Evolutionary conservation across 2,113 vertebrate species (phyloP).

Genomic region (Pyrgilauda ruficollis): DNA sequence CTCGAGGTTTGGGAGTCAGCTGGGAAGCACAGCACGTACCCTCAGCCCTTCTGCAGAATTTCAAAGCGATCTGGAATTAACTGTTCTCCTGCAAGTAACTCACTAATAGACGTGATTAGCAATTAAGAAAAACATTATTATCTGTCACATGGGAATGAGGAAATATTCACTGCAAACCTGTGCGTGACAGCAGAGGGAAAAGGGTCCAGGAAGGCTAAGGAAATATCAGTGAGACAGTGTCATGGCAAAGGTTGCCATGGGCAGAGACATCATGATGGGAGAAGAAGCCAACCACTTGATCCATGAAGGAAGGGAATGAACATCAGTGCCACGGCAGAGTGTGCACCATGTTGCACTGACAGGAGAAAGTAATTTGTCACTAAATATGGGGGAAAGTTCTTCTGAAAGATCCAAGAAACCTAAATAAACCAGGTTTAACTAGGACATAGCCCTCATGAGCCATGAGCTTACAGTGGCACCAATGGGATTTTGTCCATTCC

Average conservation of each 20-base stretch:
- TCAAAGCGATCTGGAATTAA: not conserved
- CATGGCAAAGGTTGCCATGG: not conserved
- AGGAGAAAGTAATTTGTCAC: conserved; percentile 11
- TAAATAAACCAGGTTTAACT: not conserved
- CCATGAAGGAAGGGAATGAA: conserved; percentile 15
- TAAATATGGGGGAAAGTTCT: not conserved
- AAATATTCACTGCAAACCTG: conserved; percentile 20
- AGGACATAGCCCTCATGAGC: not conserved
- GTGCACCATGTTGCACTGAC: not conserved
- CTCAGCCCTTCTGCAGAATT: not conserved
- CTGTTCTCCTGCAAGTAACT: conserved; percentile 48
- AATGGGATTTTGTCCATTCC: not conserved
- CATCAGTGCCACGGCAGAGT: not conserved
- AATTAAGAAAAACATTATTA: conserved; percentile 67
- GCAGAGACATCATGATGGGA: not conserved
- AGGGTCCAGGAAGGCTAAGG: not conserved
- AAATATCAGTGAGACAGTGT: conserved; percentile 3
- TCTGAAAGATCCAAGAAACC: not conserved
- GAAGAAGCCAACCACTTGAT: conserved; percentile 1
- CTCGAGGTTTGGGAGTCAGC: not conserved
- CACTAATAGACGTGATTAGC: conserved; percentile 54
- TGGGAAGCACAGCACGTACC: not conserved
- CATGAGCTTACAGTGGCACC: not conserved
- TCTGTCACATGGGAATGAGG: conserved; percentile 24
- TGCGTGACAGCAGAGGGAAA: not conserved